phyloP scores from a whole-genome alignment of 53 echinoderm and acorn worm genomes.

The Paracentrotus lividus region DNA sequence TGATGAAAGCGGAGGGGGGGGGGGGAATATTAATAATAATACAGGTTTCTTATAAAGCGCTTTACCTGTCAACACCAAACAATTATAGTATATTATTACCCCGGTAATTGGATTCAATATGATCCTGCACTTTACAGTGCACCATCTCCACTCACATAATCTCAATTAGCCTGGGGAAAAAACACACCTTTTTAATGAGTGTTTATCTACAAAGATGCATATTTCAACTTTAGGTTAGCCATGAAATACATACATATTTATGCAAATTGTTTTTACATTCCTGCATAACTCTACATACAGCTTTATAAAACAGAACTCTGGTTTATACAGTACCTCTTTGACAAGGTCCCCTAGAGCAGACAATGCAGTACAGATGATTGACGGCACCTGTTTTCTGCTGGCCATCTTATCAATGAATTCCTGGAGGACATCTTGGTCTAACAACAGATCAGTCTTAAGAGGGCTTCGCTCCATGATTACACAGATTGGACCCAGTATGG shows the following conservation, averaged over 20 bases:
- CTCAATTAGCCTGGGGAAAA: neutral
- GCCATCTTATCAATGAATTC: neutral
- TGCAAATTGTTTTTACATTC: too few species aligned
- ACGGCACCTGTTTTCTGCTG: neutral
- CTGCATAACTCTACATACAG: neutral
- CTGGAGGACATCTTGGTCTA: neutral
- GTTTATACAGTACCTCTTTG: conserved; percentile 37
- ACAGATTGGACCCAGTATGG: conserved; percentile 19
- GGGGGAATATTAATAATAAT: too few species aligned
- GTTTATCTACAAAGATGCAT: neutral
- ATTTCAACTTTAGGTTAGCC: too few species aligned
- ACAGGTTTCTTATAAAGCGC: too few species aligned
- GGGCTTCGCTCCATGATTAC: neutral
- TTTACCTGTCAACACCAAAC: too few species aligned
- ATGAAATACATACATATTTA: too few species aligned
- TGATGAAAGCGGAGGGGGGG: too few species aligned
- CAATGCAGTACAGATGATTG: neutral
- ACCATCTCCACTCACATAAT: too few species aligned
- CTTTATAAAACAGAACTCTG: too few species aligned
- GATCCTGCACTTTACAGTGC: too few species aligned
- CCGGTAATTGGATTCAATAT: too few species aligned
- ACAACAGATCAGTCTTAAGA: neutral
- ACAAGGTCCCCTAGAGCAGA: conserved; percentile 24
- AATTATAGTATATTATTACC: too few species aligned
- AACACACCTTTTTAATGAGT: neutral